These are phyloP conservation scores for Xestia ashworthii DNA, from an alignment of 2,888 invertebrate species.

Conservation along the genomic window DNA sequence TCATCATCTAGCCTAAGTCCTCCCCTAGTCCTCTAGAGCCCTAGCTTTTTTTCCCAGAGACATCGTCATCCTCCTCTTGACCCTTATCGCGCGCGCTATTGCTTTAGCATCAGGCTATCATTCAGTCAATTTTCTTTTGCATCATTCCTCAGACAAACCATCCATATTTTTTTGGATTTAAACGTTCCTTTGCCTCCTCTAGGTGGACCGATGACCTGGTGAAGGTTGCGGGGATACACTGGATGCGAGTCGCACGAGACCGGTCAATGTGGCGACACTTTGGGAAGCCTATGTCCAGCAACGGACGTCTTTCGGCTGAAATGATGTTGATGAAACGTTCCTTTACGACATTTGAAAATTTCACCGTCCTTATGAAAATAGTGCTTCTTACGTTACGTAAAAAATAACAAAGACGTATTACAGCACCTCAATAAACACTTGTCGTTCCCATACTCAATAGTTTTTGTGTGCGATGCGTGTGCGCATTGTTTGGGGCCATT, in stretches of 20 bases:
- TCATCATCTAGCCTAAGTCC: not conserved
- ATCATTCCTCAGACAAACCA: not conserved
- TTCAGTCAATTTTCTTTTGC: not conserved
- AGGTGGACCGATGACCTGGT: no score
- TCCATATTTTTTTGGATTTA: no score
- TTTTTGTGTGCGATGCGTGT: constrained; percentile 57
- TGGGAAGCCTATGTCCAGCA: no score
- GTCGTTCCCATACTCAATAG: constrained; percentile 57
- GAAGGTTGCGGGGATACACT: no score
- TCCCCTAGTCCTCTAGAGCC: no score
- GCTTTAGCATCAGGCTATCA: not conserved
- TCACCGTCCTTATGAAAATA: not conserved
- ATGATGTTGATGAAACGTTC: no score
- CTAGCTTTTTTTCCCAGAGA: not conserved
- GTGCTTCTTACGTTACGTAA: not conserved
- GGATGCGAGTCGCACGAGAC: no score
- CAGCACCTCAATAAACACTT: constrained; percentile 37
- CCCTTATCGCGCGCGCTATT: not conserved
- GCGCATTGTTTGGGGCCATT: constrained; percentile 66
- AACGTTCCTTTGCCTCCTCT: no score
- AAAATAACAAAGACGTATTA: constrained; percentile 32
- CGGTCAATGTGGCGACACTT: no score
- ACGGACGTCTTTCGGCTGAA: no score
- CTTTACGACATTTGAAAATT: not conserved
- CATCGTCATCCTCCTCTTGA: not conserved